Evolutionary conservation across 2,797 vertebrate genomes (phyloP).

Genomic region (Falco peregrinus): DNA sequence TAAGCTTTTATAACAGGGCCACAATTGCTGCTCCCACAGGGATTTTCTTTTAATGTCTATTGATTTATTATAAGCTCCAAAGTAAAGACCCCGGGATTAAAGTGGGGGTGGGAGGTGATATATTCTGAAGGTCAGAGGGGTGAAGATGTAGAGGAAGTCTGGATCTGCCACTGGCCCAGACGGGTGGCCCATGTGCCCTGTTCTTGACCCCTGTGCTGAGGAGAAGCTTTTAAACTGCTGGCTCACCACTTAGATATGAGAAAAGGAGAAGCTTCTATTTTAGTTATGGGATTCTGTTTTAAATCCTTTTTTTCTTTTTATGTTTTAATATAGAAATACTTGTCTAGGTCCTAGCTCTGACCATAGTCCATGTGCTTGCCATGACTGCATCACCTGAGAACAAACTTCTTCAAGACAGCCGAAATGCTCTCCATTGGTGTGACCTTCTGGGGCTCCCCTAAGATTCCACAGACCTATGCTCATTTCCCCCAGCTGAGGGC

Average conservation of each 20-base stretch:
- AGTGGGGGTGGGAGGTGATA: not conserved
- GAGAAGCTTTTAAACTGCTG: not conserved
- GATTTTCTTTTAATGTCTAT: slow-evolving; percentile 61
- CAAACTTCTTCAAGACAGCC: not conserved
- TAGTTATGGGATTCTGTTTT: not conserved
- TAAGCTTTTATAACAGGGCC: slow-evolving; percentile 42
- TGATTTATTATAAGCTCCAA: slow-evolving; percentile 41
- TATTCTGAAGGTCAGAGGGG: not conserved
- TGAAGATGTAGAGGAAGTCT: not conserved
- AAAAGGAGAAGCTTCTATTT: not conserved
- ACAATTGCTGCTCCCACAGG: slow-evolving; percentile 42
- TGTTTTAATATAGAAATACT: not conserved
- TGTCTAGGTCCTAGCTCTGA: not conserved
- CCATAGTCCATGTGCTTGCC: not conserved
- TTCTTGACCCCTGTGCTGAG: not conserved
- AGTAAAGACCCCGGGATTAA: slow-evolving; percentile 36
- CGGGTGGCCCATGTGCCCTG: not conserved
- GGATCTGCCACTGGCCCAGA: not conserved
- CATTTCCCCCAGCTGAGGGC: not conserved
- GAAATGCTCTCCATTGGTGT: rapidly evolving
- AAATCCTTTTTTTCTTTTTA: not conserved
- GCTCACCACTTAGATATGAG: not conserved
- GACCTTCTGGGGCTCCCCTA: not conserved
- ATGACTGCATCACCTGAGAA: not conserved
- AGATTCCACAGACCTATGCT: not conserved